Evolutionary conservation across 2,888 invertebrate genomes (phyloP).

Genomic region (Seira musarum): DNA sequence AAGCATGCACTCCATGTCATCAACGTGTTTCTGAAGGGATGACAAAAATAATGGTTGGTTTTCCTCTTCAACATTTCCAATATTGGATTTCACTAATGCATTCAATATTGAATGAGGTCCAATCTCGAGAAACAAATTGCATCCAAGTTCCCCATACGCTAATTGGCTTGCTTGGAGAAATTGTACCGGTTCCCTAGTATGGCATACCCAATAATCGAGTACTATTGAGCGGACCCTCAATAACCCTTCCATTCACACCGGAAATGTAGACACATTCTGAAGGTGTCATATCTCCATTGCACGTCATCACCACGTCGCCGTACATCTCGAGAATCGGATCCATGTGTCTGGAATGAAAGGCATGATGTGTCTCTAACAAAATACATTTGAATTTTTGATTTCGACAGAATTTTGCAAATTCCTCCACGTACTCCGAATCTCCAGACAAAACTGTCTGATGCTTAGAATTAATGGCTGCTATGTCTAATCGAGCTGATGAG

Average conservation of each 20-base stretch:
- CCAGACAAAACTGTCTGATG: slow-evolving; percentile 57
- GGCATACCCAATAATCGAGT: slow-evolving; percentile 48
- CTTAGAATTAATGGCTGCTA: slow-evolving; percentile 53
- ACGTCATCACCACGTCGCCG: background rate
- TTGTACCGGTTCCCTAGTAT: slow-evolving; percentile 43
- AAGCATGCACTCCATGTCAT: slow-evolving; percentile 30
- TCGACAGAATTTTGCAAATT: slow-evolving; percentile 3
- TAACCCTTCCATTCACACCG: slow-evolving; percentile 29
- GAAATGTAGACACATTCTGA: slow-evolving; percentile 42
- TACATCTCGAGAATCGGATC: slow-evolving; percentile 44
- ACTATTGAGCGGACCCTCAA: background rate
- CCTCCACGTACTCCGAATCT: background rate
- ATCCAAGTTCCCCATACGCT: background rate
- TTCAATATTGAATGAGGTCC: slow-evolving; percentile 39
- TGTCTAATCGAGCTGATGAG: slow-evolving; percentile 28
- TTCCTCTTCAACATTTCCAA: too few species aligned
- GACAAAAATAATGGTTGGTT: slow-evolving; percentile 14
- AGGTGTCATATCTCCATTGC: background rate
- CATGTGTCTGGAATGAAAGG: slow-evolving; percentile 56
- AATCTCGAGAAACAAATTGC: slow-evolving; percentile 39
- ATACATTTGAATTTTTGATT: slow-evolving; percentile 27
- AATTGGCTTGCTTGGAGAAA: slow-evolving; percentile 42
- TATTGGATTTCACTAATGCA: slow-evolving; percentile 29
- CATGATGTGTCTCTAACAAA: slow-evolving; percentile 41
- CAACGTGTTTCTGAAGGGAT: background rate